Evolutionary conservation across 2,797 vertebrate species (phyloP).

Genomic region (Brotula barbata): DNA sequence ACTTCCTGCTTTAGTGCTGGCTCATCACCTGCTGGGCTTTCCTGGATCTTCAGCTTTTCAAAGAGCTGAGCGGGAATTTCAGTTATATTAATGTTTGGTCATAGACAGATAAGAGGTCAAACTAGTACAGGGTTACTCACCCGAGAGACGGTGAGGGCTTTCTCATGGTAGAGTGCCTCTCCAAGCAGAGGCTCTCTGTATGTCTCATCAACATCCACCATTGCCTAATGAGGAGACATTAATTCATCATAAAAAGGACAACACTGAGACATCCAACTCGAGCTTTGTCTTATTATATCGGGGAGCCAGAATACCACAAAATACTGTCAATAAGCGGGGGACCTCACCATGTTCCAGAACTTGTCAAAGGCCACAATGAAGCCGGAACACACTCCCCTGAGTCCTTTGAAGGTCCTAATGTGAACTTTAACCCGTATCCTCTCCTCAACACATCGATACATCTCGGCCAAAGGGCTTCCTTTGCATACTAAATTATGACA

Average conservation of each 20-base stretch:
- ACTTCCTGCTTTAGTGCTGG: constrained; percentile 56
- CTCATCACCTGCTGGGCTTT: constrained; percentile 72
- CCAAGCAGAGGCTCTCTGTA: constrained; percentile 93
- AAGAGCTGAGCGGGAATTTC: constrained; percentile 82
- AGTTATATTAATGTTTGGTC: background rate
- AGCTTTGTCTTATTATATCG: background rate
- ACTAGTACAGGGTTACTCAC: constrained; percentile 69
- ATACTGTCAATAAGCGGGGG: background rate
- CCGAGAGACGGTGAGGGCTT: constrained; percentile 88
- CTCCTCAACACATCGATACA: constrained; percentile 90
- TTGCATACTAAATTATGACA: constrained; percentile 83
- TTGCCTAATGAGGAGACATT: constrained; percentile 78
- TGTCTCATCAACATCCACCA: constrained; percentile 97
- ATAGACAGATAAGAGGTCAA: background rate
- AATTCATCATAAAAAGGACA: background rate
- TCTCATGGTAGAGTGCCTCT: constrained; percentile 90
- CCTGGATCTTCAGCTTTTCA: constrained; percentile 89
- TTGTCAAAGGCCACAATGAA: constrained; percentile 98
- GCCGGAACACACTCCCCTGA: constrained; percentile 93
- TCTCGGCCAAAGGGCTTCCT: constrained; percentile 91
- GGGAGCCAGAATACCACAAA: too few species aligned
- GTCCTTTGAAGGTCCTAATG: constrained; percentile 95
- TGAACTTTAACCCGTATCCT: constrained; percentile 91
- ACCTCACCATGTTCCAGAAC: constrained; percentile 97
- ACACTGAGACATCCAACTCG: background rate